These are phyloP conservation scores for Dysmachus trigonus DNA, from an alignment of 2,888 invertebrate genomes.

Conservation along the genomic window DNA sequence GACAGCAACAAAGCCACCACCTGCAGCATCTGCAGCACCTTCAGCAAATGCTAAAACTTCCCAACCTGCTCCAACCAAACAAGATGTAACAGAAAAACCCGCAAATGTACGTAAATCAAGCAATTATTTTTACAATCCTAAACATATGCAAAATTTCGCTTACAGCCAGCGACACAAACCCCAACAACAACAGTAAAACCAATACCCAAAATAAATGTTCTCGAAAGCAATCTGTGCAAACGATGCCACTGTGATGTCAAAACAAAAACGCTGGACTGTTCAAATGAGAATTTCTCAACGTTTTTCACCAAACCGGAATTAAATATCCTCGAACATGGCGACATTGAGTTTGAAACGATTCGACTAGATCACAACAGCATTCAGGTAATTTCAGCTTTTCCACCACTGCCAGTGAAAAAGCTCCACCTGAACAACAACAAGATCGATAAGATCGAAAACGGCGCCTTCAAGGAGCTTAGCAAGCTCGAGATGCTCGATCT, in stretches of 20 bases:
- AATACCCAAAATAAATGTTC: slow-evolving; percentile 53
- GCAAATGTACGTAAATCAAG: not conserved
- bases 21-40: no score
- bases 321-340: slow-evolving; percentile 60
- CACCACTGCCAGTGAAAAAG: slow-evolving; percentile 64
- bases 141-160: slow-evolving; percentile 1
- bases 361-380: slow-evolving; percentile 59
- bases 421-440: slow-evolving; percentile 72
- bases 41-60: not conserved
- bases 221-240: slow-evolving; percentile 65
- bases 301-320: slow-evolving; percentile 69
- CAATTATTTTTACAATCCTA: not conserved
- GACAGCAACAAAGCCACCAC: not conserved
- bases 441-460: slow-evolving; percentile 70
- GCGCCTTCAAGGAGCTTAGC: slow-evolving; percentile 72
- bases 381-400: slow-evolving; percentile 63
- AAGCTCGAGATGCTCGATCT: slow-evolving; percentile 73
- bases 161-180: slow-evolving; percentile 50
- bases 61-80: not conserved
- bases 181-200: not conserved
- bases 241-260: slow-evolving; percentile 66
- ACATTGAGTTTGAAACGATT: slow-evolving; percentile 57
- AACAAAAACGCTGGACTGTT: slow-evolving; percentile 68
- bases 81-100: not conserved
- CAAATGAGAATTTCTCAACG: slow-evolving; percentile 64